phyloP scores from a whole-genome alignment of 2,888 invertebrate genomes.

The Philaethria dido region DNA sequence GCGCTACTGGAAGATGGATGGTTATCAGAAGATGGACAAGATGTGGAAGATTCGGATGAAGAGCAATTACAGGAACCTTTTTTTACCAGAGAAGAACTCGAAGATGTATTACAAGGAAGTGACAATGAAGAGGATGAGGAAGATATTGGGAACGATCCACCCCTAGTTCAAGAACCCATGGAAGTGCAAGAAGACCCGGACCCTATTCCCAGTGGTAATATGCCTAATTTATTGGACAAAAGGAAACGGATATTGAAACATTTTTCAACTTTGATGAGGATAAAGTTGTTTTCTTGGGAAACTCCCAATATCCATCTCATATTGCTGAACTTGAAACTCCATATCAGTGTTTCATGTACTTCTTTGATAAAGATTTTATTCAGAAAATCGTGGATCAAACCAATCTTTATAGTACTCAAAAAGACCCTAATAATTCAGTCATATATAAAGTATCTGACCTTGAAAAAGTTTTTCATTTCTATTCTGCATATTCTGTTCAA shows the following conservation, averaged over 20 bases:
- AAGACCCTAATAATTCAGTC: background rate
- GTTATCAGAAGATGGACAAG: background rate
- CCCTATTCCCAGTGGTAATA: background rate
- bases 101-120: slow-evolving; percentile 1
- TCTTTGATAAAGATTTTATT: background rate
- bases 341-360: slow-evolving; percentile 1
- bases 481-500: background rate
- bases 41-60: slow-evolving; percentile 4
- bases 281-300: slow-evolving; percentile 5
- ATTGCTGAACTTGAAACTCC: slow-evolving; percentile 12
- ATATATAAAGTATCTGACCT: slow-evolving; percentile 8
- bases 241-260: too few relatives aligned
- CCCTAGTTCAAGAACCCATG: slow-evolving; percentile 8
- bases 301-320: slow-evolving; percentile 10
- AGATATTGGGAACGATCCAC: slow-evolving; percentile 6
- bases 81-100: slow-evolving; percentile 2
- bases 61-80: slow-evolving; percentile 4
- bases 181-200: slow-evolving; percentile 8
- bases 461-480: slow-evolving; percentile 3
- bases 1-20: too few relatives aligned
- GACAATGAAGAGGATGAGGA: background rate
- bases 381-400: slow-evolving; percentile 1
- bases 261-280: slow-evolving; percentile 1
- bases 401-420: background rate
- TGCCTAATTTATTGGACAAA: too few relatives aligned